Base-by-base conservation (phyloP, 2,797 vertebrate genomes). In the Dipus sagitta region DNA sequence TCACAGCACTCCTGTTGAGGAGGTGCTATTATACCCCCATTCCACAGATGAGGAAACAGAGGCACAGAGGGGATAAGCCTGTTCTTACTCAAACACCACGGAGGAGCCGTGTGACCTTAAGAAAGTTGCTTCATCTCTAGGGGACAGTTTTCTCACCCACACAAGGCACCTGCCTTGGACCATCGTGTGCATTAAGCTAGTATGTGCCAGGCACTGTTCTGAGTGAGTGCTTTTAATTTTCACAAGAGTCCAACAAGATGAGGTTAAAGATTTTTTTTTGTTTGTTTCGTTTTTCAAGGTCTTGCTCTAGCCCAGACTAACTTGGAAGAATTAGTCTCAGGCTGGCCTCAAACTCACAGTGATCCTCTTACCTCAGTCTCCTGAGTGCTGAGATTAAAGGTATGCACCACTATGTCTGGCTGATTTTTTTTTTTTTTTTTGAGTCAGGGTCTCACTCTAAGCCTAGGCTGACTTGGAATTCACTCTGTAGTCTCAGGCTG, bases 71-170 rank as follows among this genome's bases (percentile, higher is more conserved):
- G 32, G 28, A 78, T 60, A 17, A 81, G 24, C 20, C 32, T 18
- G 38, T 75, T 72, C 77, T 86, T 74, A 58, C 26, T 15, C 28
- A 60, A n/a, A 24, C n/a, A 30, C 60, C 7, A 20, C 21, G 24
- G 30, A 32, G 1, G 54, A 93, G 62, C 54, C 42, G 24, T 28
- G 60, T 76, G 9, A 86, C 64, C 72, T 85, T 82, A 52, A 88
- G 32, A 9, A 52, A 26, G 9, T 84, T 54, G 32, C 17, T 70
- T 47, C 30, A 4, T 34, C 26, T 86, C 72, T 64, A 67, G 34
- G 54, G 79, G 78, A 28, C 47, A 11, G 14, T 92, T 92, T 88
- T 65, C 74, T 84, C 54, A 88, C 52, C 52, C 74, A 47, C 62
- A 93, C 86, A 92, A 84, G 10, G 24, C 24, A 68, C 10, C 21